These are phyloP conservation scores for Macrotus californicus DNA, from an alignment of 2,113 vertebrate genomes.

Conservation along the genomic window DNA sequence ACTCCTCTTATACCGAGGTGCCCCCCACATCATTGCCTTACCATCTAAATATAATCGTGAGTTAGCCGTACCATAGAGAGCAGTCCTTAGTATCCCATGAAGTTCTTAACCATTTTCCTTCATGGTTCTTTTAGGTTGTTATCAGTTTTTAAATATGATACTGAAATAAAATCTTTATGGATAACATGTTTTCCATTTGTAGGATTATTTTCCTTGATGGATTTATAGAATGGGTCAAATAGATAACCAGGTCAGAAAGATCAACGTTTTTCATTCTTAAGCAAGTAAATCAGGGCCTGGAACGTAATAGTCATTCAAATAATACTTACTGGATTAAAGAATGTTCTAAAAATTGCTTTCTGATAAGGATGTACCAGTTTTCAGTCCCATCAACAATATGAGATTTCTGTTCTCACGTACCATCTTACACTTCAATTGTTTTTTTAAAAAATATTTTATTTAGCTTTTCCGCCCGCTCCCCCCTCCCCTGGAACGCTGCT, in stretches of 20 bases:
- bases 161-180: not conserved
- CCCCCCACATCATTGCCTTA: not conserved
- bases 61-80: not conserved
- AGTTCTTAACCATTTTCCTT: not conserved
- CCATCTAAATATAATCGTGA: not conserved
- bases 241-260: not conserved
- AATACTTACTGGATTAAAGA: not conserved
- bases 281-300: not conserved
- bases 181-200: not conserved
- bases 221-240: slow-evolving; percentile 9
- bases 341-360: slow-evolving; percentile 15
- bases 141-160: slow-evolving; percentile 37
- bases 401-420: not conserved
- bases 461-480: too few relatives aligned
- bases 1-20: not conserved
- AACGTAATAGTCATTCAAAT: not conserved
- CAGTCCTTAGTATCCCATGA: not conserved
- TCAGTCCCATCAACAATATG: not conserved
- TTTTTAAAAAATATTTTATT: too few relatives aligned
- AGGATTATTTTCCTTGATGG: not conserved
- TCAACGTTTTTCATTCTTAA: not conserved
- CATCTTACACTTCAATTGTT: not conserved
- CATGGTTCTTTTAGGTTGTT: not conserved
- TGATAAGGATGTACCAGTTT: not conserved
- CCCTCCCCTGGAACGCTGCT: too few relatives aligned